Base-by-base conservation (phyloP, 2,888 invertebrate genomes). In the Microctonus aethiopoides region DNA sequence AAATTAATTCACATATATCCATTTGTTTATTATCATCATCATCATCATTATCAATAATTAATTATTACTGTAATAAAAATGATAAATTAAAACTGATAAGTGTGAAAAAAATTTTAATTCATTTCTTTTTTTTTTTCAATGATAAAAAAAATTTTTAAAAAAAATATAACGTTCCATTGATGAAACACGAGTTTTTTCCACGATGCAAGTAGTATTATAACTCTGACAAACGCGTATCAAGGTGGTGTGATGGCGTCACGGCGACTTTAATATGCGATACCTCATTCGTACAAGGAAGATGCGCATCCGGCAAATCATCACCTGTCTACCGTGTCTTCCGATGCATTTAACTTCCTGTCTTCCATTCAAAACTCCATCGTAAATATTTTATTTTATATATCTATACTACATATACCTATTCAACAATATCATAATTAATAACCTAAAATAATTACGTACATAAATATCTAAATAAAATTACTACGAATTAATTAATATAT, bases 231-330 rank as follows among this genome's bases (percentile, higher is more conserved):
- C 62, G 51, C 62, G 51, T 61, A 41, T 72, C 67, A 65, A 70
- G 68, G 52, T 62, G 56, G 62, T 7, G 46, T 16, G 16, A n/a
- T n/a, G 16, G 16, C 71, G 68, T 74, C 71, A 70, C 66, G 59
- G 67, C 56, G 72, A 62, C 41, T 70, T 72, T 71, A 73, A 72
- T 75, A 76, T 76, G 76, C 74, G 62, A 71, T 64, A 60, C 73
- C 65, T 71, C 67, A 69, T 74, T 71, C 72, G 74, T 73, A 83
- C 84, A 82, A 85, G 84, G 85, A 86, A 86, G 84, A 83, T 86
- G 84, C 81, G 82, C 84, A 84, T 86, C 86, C 86, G 85, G 83
- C 77, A 83, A 46, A n/a, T n/a, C 16, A 81, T 81, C 82, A 85
- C 81, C 73, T 74, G 81, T 76, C 76, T 71, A 72, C 72, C 74